Base-by-base conservation (phyloP, 2,113 vertebrate species). In the Elanoides forficatus region DNA sequence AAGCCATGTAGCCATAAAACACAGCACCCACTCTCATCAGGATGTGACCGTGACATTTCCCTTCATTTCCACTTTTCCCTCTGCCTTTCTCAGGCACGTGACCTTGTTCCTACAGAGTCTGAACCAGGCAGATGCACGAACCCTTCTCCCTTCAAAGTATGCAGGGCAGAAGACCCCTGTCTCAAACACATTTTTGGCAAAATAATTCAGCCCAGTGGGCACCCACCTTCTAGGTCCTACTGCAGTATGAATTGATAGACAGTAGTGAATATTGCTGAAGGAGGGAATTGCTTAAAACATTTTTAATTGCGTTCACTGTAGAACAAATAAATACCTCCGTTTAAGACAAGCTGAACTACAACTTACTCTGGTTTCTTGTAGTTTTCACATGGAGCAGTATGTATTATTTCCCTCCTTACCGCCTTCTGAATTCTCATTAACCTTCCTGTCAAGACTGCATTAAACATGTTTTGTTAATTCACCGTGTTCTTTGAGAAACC, bases 341-440 rank as follows among this genome's bases (percentile, higher is more conserved):
- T 96, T 83, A 94, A 86, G 53, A 73, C 32, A 85, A 91, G 55
- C 26, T 66, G 76, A 94, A 91, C 88, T 72, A 88, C 67, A 86
- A 42, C 63, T 91, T 83, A 75, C 25, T 94, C n/a, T 88, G 55
- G 30, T 65, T 92, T 65, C 91, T 71, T 55, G 34, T 7, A 88
- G 94, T 67, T 94, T 94, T 71, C 58, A 84, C 71, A 62, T 47
- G 75, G 27, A 96, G 82, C 88, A 86, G 63, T 86, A 83, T 34
- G 59, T 30, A 88, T 60, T 81, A 89, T 93, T 95, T 88, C 72
- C 80, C 67, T 81, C 90, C 81, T 70, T 93, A 42, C 32, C 23
- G 52, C 68, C 36, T 91, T 83, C 86, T 74, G 74, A 95, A 95
- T 97, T 95, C 78, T 96, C 93, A 97, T 97, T 97, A 97, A 97